Percentiles rank a stretch among this genome's conserved stretches.
Conservation (phyloP, 2,113 vertebrate genomes). For the Lycaon pictus region DNA sequence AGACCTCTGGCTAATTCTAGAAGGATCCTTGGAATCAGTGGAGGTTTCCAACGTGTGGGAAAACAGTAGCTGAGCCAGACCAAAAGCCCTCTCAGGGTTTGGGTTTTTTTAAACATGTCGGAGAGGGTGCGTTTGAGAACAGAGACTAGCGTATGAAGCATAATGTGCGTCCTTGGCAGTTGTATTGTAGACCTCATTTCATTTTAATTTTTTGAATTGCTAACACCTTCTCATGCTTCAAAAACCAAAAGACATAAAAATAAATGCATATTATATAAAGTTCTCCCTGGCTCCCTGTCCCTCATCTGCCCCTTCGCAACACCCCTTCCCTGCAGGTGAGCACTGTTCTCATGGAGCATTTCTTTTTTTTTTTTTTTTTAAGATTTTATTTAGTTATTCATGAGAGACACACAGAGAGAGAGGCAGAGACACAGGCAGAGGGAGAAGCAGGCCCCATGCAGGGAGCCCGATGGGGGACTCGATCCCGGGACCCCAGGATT, state of each 20-base stretch:
- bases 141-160: fast-evolving
- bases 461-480: no score
- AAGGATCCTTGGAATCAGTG: background rate
- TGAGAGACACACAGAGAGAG: no score
- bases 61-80: background rate
- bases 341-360: fast-evolving
- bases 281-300: background rate
- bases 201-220: background rate
- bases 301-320: fast-evolving
- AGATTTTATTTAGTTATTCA: no score
- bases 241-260: background rate
- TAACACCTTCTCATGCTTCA: background rate
- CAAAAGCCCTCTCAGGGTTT: background rate
- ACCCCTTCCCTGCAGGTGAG: background rate
- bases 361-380: no score
- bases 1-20: background rate
- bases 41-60: background rate
- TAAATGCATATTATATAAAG: background rate
- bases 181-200: background rate
- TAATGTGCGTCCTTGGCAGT: background rate
- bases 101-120: background rate
- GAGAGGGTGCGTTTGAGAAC: background rate
- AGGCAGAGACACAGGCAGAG: no score
- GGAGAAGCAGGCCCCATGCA: no score
- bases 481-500: no score